Base-by-base conservation (phyloP, 2,888 invertebrate species). In the Drosophila aldrichi region DNA sequence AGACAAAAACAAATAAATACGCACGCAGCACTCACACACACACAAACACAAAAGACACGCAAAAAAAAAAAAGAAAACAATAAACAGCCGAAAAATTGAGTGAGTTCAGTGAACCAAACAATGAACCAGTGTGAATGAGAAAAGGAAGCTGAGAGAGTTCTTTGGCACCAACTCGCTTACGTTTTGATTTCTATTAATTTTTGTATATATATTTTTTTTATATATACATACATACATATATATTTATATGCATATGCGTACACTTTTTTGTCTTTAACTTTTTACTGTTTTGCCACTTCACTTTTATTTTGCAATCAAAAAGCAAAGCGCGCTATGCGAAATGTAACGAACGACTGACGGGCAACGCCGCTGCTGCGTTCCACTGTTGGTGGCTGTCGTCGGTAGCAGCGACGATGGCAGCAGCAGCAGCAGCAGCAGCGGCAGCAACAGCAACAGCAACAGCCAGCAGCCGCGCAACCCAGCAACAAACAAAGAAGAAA, bases 321-420 rank as follows among this genome's bases (percentile, higher is more conserved):
- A 57, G 52, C 68, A 74, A 78, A 84, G 74, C 85, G 74, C 70
- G 70, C 82, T 68, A 68, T 64, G 60, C 75, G 79, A 88, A 78
- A 66, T 74, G 85, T 51, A 82, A 62, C 79, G 60, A 75, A 48
- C 75, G 62, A 79, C 75, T 88, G 82, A 70, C 77, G 51, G 75
- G 34, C 43, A 54, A 43, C 58, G 74, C 32, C 41, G 74, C 36
- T 48, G 65, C 34, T 55, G 67, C 51, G 51, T 12, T 41, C 29
- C 36, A 36, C 44, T 18, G 44, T 44, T 57, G 36, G 29, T 40
- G 40, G 40, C 64, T 46, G 46, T 32, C 62, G 44, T 49, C 22
- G 25, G 58, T 46, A 36, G 57, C 62, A 20, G 12, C 32, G 44
- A 22, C 32, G n/a, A 12, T 65, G 25, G 32, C 55, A 22, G 20